Evolutionary conservation across 2,113 vertebrate genomes (phyloP), one percentile per base, ranked within the genome.

Genomic region (Archilochus colubris): DNA sequence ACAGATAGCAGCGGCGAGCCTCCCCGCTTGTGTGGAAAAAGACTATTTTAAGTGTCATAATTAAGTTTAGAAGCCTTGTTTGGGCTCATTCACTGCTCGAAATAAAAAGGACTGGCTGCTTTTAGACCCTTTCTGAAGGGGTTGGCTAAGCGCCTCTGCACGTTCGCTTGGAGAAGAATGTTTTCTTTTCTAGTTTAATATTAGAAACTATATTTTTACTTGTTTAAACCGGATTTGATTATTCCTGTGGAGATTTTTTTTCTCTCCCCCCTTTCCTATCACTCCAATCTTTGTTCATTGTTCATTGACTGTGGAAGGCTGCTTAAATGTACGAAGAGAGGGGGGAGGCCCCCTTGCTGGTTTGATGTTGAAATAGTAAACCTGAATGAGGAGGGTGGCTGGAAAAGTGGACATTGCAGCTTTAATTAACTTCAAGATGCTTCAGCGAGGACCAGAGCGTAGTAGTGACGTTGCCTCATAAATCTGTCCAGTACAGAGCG

Each of bases 381-480:
- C 96, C 96, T 95, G 97, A 96, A 95, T 96, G 91, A 96, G 96
- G 96, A 98, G 96, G 96, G 98, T 97, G 94, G 94, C 88, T 91
- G 80, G 95, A 97, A 97, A 98, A 98, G 98, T 98, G 98, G 98
- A 98, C 98, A 96, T 98, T 98, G 97, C 98, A 98, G 98, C 98
- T 99, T 99, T 99, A 99, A 99, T 99, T 98, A 99, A 98, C 98
- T 99, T 99, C 98, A 98, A 98, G 98, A 98, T 98, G 98, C 98
- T 98, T 97, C 97, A 97, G 94, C 94, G 97, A 98, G 98, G 98
- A 98, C 97, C 97, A 97, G 98, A 98, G 98, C 98, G 98, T 98
- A 97, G 98, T 98, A 96, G 98, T 98, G 98, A 98, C 98, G 98
- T 98, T 98, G 98, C 98, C 98, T 98, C 98, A 98, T 99, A 98